Evolutionary conservation across 2,888 invertebrate species (phyloP), one percentile per base, ranked within the genome.

Genomic region (Neocrepidodera transversa): DNA sequence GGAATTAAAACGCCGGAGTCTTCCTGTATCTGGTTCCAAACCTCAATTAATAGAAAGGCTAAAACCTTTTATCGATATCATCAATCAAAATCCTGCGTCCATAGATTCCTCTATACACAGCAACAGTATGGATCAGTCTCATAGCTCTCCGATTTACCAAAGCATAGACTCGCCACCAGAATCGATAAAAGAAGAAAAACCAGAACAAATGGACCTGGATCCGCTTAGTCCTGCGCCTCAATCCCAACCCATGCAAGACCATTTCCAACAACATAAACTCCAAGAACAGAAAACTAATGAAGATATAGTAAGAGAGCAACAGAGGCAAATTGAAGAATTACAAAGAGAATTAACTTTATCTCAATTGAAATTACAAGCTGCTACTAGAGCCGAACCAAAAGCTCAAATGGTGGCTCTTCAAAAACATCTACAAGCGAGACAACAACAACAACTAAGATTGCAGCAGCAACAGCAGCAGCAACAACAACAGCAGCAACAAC

Each of bases 11-110:
- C 90, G 93, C 58, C 87, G 97, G 47, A 96, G 92, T 79, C 82
- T 98, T 60, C 94, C 97, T 3, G 97, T 98, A 0, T 97, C 97
- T 8, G 97, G 97, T 0, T 91, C 97, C 0, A 98, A 98, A 77
- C 95, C 96, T 6, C 95, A 96, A 76, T 82, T 98, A 36, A 92
- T 98, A 58, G 96, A 97, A 77, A 86, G 97, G 36, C 82, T 97
- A 56, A 91, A 92, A 66, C 92, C 91, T 0, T 92, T 86, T 76
- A 81, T 82, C 78, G 69, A 68, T 51, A 48, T 62, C 5, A 64
- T 67, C 5, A 71, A 68, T 48, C 69, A 72, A 17, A 70, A 69
- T 61, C 70, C 70, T 14, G 53, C 61, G 23, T 71, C 69, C 1
- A 68, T 71, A 28, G 73, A 75, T 48, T 72, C 74, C 10, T 66